Percentiles rank a stretch among this genome's conserved stretches.
phyloP scores from a whole-genome alignment of 2,113 vertebrate species.

The Recurvirostra avosetta region DNA sequence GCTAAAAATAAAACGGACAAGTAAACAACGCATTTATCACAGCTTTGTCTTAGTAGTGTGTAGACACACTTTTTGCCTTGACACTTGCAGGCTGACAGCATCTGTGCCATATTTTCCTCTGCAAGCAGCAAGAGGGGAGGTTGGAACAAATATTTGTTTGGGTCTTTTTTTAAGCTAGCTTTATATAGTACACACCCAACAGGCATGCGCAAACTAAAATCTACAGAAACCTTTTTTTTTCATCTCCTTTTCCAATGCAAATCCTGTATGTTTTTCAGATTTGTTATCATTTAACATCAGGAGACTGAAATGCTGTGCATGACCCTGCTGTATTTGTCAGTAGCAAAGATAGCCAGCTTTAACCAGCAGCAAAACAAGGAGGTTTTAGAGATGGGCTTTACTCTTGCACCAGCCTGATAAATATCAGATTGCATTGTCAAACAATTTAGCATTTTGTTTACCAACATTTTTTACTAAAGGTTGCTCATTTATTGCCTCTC shows the following conservation, averaged over 20 bases:
- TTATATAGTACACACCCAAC: background rate
- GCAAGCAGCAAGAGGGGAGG: background rate
- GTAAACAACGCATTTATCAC: background rate
- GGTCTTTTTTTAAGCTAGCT: background rate
- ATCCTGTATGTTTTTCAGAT: background rate
- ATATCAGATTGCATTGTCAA: background rate
- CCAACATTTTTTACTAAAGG: background rate
- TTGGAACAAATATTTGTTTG: background rate
- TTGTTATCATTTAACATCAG: background rate
- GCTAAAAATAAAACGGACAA: background rate
- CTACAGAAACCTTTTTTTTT: background rate
- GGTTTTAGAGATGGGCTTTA: background rate
- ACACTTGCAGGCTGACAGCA: background rate
- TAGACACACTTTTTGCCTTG: background rate
- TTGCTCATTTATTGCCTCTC: background rate
- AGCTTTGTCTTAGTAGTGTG: background rate
- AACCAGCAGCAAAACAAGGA: background rate
- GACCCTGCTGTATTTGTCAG: background rate
- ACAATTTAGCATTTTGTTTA: background rate
- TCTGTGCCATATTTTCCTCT: background rate
- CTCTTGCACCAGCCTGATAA: background rate
- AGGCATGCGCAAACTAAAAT: background rate
- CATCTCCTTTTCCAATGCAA: background rate
- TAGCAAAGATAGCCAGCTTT: background rate
- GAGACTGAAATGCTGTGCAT: background rate